Percentiles rank a stretch among this genome's conserved stretches.
Conservation (phyloP, 2,797 vertebrate species). For the Phoeniculus purpureus region DNA sequence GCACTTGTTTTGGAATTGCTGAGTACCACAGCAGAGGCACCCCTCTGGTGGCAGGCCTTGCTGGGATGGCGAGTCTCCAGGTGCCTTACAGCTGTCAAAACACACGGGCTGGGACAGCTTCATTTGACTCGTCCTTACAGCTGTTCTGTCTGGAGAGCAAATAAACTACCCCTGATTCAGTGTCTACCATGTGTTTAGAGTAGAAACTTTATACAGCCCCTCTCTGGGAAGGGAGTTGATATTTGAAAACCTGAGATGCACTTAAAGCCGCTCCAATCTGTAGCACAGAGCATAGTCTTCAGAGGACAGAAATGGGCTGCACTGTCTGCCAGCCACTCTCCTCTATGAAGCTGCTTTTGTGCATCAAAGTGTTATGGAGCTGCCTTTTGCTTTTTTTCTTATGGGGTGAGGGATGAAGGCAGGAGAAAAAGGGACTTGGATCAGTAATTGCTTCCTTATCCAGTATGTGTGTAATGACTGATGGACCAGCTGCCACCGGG, state of each 20-base stretch:
- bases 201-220: not conserved
- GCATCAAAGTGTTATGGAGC: not conserved
- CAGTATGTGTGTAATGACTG: rapidly evolving
- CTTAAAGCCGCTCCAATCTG: not conserved
- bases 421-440: not conserved
- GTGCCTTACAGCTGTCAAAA: constrained; percentile 45
- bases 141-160: constrained; percentile 16
- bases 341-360: not conserved
- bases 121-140: not conserved
- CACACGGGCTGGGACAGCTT: not conserved
- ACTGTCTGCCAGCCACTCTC: rapidly evolving
- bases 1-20: not conserved
- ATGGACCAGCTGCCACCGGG: not conserved
- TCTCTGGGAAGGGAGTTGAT: not conserved
- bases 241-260: not conserved
- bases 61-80: not conserved
- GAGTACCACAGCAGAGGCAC: rapidly evolving
- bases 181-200: not conserved
- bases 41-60: not conserved
- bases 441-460: not conserved
- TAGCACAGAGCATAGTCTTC: not conserved
- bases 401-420: not conserved
- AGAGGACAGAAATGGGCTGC: not conserved
- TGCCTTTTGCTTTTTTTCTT: not conserved
- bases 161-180: not conserved